Evolutionary conservation across 2,888 invertebrate species (phyloP).

Genomic region (Megalurothrips usitatus): DNA sequence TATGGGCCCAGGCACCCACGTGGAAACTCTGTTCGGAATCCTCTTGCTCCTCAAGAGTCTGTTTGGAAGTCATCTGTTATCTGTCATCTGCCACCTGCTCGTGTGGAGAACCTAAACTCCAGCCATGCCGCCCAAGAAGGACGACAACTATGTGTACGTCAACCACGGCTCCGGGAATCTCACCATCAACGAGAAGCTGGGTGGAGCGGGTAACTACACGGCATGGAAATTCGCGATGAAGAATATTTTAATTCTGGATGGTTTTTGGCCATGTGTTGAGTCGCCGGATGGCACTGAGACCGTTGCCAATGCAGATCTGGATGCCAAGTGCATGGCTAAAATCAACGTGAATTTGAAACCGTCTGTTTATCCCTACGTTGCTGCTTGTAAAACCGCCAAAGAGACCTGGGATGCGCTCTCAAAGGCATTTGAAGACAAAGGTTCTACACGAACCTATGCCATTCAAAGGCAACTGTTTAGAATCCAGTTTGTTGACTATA

Average conservation of each 20-base stretch:
- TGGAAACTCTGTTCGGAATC: too few species aligned
- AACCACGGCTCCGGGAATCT: background rate
- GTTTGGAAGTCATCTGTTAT: too few species aligned
- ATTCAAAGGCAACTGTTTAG: too few species aligned
- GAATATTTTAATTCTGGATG: background rate
- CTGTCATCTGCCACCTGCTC: too few species aligned
- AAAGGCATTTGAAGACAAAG: too few species aligned
- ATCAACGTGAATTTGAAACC: background rate
- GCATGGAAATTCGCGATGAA: background rate
- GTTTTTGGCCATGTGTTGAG: background rate
- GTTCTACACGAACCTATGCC: too few species aligned
- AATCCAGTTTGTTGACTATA: too few species aligned
- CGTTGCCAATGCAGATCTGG: background rate
- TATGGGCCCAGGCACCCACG: too few species aligned
- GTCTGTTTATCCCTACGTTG: background rate
- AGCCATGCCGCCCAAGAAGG: background rate
- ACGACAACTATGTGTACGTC: background rate
- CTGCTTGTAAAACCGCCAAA: background rate
- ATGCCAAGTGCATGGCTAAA: background rate
- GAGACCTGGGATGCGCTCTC: too few species aligned
- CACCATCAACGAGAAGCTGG: background rate
- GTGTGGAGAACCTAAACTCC: too few species aligned
- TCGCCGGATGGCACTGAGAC: background rate
- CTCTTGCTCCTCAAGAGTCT: too few species aligned
- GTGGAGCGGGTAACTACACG: background rate